phyloP scores from a whole-genome alignment of 2,113 vertebrate species.

The Tetrao urogallus region DNA sequence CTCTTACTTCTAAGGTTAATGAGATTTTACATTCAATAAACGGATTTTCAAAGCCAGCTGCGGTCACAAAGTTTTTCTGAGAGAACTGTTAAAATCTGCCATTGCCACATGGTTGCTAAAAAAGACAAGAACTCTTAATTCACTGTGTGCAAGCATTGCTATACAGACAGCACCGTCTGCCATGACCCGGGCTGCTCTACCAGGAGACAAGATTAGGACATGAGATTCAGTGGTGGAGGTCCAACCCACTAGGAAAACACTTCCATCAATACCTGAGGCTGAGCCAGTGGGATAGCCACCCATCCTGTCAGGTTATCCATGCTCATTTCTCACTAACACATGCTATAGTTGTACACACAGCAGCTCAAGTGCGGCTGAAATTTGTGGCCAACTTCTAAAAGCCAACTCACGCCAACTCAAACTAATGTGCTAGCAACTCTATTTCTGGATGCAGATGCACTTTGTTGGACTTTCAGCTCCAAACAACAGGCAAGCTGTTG shows the following conservation, averaged over 20 bases:
- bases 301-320: rapidly evolving
- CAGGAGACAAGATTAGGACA: background rate
- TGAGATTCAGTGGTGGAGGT: background rate
- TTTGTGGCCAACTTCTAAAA: background rate
- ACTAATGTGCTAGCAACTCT: background rate
- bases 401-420: background rate
- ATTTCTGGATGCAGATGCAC: background rate
- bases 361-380: background rate
- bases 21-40: background rate
- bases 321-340: background rate
- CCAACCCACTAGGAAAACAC: background rate
- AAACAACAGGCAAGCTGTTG: rapidly evolving
- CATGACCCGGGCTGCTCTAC: background rate
- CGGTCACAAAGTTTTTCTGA: background rate
- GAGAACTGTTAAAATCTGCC: background rate
- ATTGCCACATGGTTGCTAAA: rapidly evolving
- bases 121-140: background rate
- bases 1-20: background rate
- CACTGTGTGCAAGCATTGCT: background rate
- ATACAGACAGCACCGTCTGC: background rate
- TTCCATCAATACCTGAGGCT: background rate
- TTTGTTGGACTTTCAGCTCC: background rate
- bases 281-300: background rate
- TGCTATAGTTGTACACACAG: background rate
- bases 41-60: background rate